These are phyloP conservation scores for Papilio protenor DNA, from an alignment of 2,888 invertebrate species.

Conservation along the genomic window DNA sequence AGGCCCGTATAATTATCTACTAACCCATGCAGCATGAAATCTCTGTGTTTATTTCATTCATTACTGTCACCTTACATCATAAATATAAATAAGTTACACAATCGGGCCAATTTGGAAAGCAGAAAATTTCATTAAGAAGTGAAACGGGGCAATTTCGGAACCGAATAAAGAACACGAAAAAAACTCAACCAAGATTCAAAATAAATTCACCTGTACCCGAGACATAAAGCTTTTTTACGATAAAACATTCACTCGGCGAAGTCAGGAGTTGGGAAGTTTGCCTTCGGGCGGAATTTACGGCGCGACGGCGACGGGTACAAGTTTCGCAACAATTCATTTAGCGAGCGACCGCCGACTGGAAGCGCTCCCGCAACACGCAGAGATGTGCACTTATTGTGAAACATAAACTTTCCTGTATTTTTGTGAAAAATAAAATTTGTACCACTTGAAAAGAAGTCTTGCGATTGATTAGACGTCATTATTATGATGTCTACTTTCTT, in stretches of 20 bases:
- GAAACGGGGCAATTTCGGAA: slow-evolving; percentile 25
- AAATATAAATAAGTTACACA: not conserved
- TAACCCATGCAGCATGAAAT: too few relatives aligned
- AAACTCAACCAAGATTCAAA: slow-evolving; percentile 34
- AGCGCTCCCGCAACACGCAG: not conserved
- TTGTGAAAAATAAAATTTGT: not conserved
- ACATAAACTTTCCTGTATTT: not conserved
- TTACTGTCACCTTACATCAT: not conserved
- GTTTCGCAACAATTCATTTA: slow-evolving; percentile 38
- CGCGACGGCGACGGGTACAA: slow-evolving; percentile 12
- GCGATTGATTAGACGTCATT: not conserved
- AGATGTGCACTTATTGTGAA: slow-evolving; percentile 27
- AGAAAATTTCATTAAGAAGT: slow-evolving; percentile 7
- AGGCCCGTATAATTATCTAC: too few relatives aligned
- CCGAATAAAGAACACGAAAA: slow-evolving; percentile 28
- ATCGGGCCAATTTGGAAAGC: not conserved
- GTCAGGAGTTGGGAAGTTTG: slow-evolving; percentile 36
- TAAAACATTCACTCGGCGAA: slow-evolving; percentile 37
- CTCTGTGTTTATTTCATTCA: not conserved
- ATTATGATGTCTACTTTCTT: not conserved
- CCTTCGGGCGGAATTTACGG: slow-evolving; percentile 26
- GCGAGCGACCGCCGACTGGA: slow-evolving; percentile 26
- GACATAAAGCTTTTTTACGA: slow-evolving; percentile 42
- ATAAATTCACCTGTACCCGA: slow-evolving; percentile 39
- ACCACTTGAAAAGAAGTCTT: not conserved